Evolutionary conservation across 2,797 vertebrate species (phyloP).

Genomic region (Acanthiza pusilla): DNA sequence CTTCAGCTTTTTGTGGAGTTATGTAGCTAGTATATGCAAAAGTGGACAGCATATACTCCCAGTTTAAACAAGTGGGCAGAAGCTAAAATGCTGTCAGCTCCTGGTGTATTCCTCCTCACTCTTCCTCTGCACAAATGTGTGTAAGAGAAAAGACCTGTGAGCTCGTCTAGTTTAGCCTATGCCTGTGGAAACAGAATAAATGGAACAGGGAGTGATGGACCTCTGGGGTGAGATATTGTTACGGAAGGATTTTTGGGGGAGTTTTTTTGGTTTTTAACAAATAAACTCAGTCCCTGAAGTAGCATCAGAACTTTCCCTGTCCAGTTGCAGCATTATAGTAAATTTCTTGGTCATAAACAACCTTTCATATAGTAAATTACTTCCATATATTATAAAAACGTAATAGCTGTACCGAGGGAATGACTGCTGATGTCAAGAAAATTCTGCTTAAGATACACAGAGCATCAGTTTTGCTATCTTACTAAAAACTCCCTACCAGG

Average conservation of each 20-base stretch:
- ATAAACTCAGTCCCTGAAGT: not conserved
- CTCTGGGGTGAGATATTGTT: not conserved
- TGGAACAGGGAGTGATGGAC: not conserved
- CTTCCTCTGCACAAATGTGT: not conserved
- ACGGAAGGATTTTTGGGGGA: no score
- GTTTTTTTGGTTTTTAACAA: not conserved
- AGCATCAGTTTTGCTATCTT: not conserved
- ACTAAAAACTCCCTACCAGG: not conserved
- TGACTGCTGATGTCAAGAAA: not conserved
- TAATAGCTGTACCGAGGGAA: not conserved
- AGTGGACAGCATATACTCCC: not conserved
- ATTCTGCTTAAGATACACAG: not conserved
- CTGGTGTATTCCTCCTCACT: not conserved
- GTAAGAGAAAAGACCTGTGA: not conserved
- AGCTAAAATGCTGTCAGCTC: accelerated
- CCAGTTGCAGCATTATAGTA: not conserved
- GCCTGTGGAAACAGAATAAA: not conserved
- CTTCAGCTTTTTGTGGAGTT: not conserved
- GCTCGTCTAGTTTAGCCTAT: not conserved
- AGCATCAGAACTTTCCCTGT: not conserved
- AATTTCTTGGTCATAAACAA: not conserved
- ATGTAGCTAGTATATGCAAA: not conserved
- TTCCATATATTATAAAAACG: not conserved
- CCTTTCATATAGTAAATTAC: not conserved
- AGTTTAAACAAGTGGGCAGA: not conserved